Evolutionary conservation across 2,888 invertebrate species (phyloP).

Genomic region (Tipula unca): DNA sequence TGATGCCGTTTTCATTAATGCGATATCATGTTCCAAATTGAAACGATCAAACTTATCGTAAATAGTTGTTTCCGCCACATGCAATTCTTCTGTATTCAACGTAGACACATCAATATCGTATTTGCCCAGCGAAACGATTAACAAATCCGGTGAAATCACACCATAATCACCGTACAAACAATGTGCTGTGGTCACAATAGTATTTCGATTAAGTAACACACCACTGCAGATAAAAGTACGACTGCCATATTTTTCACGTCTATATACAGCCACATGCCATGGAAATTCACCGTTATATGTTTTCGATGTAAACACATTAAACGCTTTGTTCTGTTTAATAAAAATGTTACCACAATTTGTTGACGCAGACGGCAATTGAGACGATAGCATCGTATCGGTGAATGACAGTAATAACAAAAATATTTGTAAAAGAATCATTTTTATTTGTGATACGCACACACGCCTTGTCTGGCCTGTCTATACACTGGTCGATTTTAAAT

Average conservation of each 20-base stretch:
- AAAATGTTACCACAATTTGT: background rate
- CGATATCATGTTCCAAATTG: constrained; percentile 3
- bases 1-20: background rate
- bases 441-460: no score
- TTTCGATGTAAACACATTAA: background rate
- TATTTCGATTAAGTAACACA: background rate
- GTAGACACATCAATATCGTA: background rate
- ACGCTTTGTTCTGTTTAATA: background rate
- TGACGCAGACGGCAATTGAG: background rate
- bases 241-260: background rate
- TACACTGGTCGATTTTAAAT: no score
- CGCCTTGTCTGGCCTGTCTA: no score
- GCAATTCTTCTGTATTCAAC: background rate
- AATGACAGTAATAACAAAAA: background rate
- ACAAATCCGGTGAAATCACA: background rate
- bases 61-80: background rate
- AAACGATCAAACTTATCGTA: background rate
- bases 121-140: background rate
- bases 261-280: background rate
- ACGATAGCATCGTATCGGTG: background rate
- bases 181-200: background rate
- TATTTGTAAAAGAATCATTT: no score
- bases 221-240: background rate
- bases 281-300: constrained; percentile 14
- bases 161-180: background rate